Evolutionary conservation across 2,797 vertebrate genomes (phyloP), one percentile per base, ranked within the genome.

Genomic region (Ptychobarbus kaznakovi): DNA sequence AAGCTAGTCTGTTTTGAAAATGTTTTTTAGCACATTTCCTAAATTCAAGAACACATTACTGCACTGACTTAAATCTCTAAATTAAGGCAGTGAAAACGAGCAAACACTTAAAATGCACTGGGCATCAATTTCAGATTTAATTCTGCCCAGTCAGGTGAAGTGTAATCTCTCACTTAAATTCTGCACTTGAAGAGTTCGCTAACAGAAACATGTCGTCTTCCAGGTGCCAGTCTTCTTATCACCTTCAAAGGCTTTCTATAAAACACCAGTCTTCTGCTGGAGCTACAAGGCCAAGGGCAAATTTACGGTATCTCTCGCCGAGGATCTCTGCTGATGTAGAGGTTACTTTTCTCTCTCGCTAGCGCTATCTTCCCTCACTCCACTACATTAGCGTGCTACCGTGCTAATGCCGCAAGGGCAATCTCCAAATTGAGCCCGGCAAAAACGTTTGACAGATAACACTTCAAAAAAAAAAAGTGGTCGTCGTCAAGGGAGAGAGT

Each of bases 261-360:
- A 79, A 70, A 84, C 74, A 79, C 38, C 74, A 0, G 11, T 28
- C 61, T 77, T 38, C 72, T 68, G 61, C 63, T 15, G 66, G 73
- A 84, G 75, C 75, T 58, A 61, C 40, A 70, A 79, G 83, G 75
- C 83, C 83, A 61, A 83, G 83, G 83, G 75, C 75, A 84, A 84
- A 79, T 84, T 79, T 46, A 84, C 38, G 11, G 2, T 78, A 79
- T 84, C 83, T 56, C 65, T 70, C 11, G 20, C 25, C 38, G 38
- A 25, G 25, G 65, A 78, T 79, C 75, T 79, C 65, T 79, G 83
- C 83, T 84, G 83, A 84, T 84, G 65, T 70, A 79, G 83, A 70
- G 74, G 75, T 76, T 83, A 76, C 44, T 11, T 76, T 83, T 61
- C 72, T 51, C 56, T 28, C 69, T 56, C 13, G 40, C 61, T 66